phyloP scores from a whole-genome alignment of 2,113 vertebrate species.

The Oreochromis spilurus region DNA sequence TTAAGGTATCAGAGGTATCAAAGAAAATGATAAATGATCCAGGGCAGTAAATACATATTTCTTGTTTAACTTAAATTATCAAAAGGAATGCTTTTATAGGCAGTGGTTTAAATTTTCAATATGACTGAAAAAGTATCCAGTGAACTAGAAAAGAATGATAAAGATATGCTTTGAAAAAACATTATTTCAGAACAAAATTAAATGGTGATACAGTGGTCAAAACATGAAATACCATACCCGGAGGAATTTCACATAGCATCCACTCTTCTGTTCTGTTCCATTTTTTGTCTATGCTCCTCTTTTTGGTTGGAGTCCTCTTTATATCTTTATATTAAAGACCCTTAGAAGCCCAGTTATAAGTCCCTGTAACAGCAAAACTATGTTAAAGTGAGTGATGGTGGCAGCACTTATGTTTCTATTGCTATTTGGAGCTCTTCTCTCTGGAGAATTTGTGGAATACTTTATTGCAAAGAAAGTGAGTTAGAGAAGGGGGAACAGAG shows the following conservation, averaged over 20 bases:
- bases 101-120: not conserved
- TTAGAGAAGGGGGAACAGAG: not conserved
- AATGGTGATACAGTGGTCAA: not conserved
- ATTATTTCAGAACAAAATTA: not conserved
- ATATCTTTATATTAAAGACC: conserved; percentile 18
- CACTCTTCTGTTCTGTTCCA: not conserved
- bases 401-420: conserved; percentile 31
- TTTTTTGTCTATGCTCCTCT: not conserved
- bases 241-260: not conserved
- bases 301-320: not conserved
- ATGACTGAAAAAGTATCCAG: not conserved
- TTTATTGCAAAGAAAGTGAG: not conserved
- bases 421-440: conserved; percentile 27
- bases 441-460: conserved; percentile 14
- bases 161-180: not conserved
- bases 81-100: not conserved
- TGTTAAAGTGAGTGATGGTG: conserved; percentile 41
- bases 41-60: not conserved
- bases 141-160: not conserved
- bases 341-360: conserved; percentile 8
- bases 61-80: not conserved
- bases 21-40: not conserved
- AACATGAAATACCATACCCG: not conserved
- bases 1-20: not conserved
- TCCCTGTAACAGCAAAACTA: conserved; percentile 16